Evolutionary conservation across 2,797 vertebrate genomes (phyloP), one percentile per base, ranked within the genome.

Genomic region (Carapus acus): DNA sequence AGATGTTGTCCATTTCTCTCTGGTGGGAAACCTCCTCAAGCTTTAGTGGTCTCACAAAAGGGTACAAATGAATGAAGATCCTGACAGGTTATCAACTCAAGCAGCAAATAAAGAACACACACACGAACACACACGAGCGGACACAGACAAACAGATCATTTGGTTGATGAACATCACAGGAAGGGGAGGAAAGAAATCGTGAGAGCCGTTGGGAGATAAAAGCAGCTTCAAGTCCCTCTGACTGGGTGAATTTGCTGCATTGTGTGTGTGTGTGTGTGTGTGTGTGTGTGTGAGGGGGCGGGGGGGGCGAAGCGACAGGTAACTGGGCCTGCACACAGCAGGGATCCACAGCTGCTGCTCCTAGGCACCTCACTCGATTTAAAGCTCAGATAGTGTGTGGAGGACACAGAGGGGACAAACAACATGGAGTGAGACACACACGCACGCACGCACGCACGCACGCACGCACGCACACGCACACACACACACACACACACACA

Each of bases 241-340:
- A n/a, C n/a, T n/a, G n/a, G n/a, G n/a, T n/a, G n/a, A n/a, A n/a
- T n/a, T n/a, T n/a, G n/a, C 62, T 54, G 50, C 58, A 60, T 47
- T 66, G 65, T 19, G 50, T 65, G 8, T 4, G 39, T 57, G 37
- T 21, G 44, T 31, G 55, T 78, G 65, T n/a, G n/a, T n/a, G n/a
- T n/a, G n/a, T n/a, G n/a, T n/a, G 59, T n/a, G 18, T 38, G 49
- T 63, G 47, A 54, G 53, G 20, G 29, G 44, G 46, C 49, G 52
- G 71, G 67, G 68, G 65, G 65, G 36, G 39, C 49, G 70, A 76
- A 80, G 17, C 73, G 77, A 66, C 74, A 58, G 70, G 55, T 77
- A 62, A 79, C 62, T 67, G 65, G 69, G 58, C 47, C 15, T 67
- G 66, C 74, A 75, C 74, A 71, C 46, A 42, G 56, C 3, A 4